phyloP scores from a whole-genome alignment of 2,797 vertebrate species.

The Echeneis naucrates region DNA sequence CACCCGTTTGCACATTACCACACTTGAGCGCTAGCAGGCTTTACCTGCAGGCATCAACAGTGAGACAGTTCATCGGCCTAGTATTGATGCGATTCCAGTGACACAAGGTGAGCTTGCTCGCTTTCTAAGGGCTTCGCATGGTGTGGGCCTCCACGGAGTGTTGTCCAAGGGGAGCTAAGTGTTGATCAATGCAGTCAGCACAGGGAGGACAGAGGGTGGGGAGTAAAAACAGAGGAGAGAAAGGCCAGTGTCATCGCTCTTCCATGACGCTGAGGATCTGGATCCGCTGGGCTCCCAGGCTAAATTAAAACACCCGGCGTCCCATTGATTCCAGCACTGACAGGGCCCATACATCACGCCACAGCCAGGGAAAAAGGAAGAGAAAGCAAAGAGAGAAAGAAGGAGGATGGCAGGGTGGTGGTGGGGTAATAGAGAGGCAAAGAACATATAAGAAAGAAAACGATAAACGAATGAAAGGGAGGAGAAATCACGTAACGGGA shows the following conservation, averaged over 20 bases:
- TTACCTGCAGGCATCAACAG: conserved; percentile 14
- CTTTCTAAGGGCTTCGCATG: conserved; percentile 37
- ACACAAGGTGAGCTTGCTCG: conserved; percentile 49
- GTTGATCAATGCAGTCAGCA: conserved; percentile 81
- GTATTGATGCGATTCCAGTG: conserved; percentile 45
- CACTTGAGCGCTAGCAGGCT: conserved; percentile 5
- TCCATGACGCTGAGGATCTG: conserved; percentile 83
- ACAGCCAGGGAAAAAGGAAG: conserved; percentile 69
- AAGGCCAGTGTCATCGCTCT: conserved; percentile 86
- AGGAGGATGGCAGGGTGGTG: neutral
- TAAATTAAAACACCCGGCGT: conserved; percentile 89
- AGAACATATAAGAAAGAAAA: conserved; percentile 64
- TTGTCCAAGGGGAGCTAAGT: conserved; percentile 67
- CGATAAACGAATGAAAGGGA: conserved; percentile 66
- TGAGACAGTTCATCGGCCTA: conserved; percentile 38
- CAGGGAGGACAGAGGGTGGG: conserved; percentile 64
- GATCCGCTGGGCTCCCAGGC: conserved; percentile 84
- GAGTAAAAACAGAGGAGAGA: conserved; percentile 79
- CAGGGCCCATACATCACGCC: conserved; percentile 85
- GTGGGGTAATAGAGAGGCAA: conserved; percentile 70
- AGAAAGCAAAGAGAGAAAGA: conserved; percentile 59
- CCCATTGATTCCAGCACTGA: conserved; percentile 86
- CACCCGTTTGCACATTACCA: conserved; percentile 3
- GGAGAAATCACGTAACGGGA: conserved; percentile 54
- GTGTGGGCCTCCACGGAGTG: conserved; percentile 40